phyloP scores from a whole-genome alignment of 2,113 vertebrate genomes.

The Bucco capensis region DNA sequence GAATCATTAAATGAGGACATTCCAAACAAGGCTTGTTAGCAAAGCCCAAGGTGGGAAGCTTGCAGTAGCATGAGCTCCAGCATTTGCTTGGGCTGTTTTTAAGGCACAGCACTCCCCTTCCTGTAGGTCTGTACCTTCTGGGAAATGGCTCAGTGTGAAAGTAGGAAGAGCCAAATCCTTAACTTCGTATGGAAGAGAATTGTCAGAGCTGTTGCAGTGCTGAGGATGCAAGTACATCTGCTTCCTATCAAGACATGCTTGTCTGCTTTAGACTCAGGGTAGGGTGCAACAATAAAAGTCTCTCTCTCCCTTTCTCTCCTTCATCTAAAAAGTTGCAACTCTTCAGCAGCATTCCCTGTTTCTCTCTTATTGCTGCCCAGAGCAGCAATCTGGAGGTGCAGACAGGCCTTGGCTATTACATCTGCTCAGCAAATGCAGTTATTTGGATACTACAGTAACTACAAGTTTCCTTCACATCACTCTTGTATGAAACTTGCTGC shows the following conservation, averaged over 20 bases:
- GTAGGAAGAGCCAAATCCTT: slow-evolving; percentile 26
- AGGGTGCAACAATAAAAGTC: background rate
- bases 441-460: background rate
- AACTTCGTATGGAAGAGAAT: background rate
- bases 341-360: background rate
- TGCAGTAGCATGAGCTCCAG: background rate
- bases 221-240: slow-evolving; percentile 32
- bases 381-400: background rate
- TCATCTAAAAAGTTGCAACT: background rate
- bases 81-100: background rate
- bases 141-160: background rate
- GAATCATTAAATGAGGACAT: background rate
- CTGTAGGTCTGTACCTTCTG: slow-evolving; percentile 2
- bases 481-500: background rate
- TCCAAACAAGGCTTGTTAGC: background rate
- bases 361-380: background rate
- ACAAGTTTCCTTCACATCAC: background rate
- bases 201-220: background rate
- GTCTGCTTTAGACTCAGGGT: background rate
- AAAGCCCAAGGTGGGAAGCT: slow-evolving; percentile 3
- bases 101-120: background rate
- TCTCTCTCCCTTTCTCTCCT: background rate
- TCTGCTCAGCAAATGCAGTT: background rate
- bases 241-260: background rate
- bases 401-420: background rate